Evolutionary conservation across 2,797 vertebrate genomes (phyloP).

Genomic region (Rhinella marina): DNA sequence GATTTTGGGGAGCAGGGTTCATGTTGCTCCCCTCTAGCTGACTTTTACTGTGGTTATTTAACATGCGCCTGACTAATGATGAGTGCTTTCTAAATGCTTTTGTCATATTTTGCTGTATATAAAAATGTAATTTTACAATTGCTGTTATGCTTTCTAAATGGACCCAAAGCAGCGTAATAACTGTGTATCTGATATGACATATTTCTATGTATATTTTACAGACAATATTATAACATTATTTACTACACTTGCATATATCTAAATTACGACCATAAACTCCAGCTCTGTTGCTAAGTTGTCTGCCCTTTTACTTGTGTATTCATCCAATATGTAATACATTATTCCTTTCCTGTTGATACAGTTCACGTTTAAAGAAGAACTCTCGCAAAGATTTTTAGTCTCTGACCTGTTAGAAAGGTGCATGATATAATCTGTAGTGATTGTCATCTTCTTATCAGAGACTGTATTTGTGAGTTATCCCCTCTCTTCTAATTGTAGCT

Average conservation of each 20-base stretch:
- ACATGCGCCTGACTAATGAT: not conserved
- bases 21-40: not conserved
- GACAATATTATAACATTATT: not conserved
- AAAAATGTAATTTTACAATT: not conserved
- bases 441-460: too few relatives aligned
- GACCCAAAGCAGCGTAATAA: not conserved
- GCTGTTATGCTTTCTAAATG: not conserved
- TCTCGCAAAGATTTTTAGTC: too few relatives aligned
- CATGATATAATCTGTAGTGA: too few relatives aligned
- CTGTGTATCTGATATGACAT: not conserved
- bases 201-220: not conserved
- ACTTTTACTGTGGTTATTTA: not conserved
- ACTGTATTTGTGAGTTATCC: too few relatives aligned
- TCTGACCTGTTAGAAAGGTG: too few relatives aligned
- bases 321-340: not conserved
- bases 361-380: too few relatives aligned
- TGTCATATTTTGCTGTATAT: not conserved
- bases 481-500: too few relatives aligned
- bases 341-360: too few relatives aligned
- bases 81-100: not conserved
- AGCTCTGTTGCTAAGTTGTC: not conserved
- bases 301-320: not conserved
- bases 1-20: not conserved
- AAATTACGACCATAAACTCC: not conserved
- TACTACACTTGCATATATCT: not conserved